Base-by-base conservation (phyloP, 2,888 invertebrate genomes). In the Colletes collaris region DNA sequence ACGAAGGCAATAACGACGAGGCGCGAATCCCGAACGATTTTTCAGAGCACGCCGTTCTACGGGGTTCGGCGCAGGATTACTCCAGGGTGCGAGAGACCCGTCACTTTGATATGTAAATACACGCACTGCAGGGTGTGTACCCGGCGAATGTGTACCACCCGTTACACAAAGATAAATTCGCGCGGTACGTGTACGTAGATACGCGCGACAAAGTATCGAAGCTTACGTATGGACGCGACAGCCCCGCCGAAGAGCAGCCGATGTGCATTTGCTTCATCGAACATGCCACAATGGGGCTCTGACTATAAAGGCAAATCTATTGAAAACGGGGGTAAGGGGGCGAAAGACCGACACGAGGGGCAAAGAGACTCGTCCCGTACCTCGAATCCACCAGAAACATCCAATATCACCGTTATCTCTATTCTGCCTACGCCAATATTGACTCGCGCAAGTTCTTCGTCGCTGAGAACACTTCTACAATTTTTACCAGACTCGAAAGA, bases 71-170 rank as follows among this genome's bases (percentile, higher is more conserved):
- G 52, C 55, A n/a, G 52, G 58, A 44, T 56, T 66, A 49, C 56
- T 55, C 10, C 50, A 19, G 64, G 74, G 72, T 69, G 76, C 74
- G 74, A 76, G 75, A 27, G 71, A 72, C 37, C 82, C 72, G 88
- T 91, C 91, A 92, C 92, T 92, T 92, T 92, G 92, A 92, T 92
- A 92, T 92, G 92, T 92, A 92, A 92, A 92, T 92, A 92, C 82
- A 90, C 90, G 88, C 90, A 83, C 89, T 86, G 88, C 89, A 86
- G 91, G 90, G 87, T 88, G 86, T 82, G 75, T 65, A 56, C 4
- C 66, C 63, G 16, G 58, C 76, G 71, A 77, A 74, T 73, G 78
- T 81, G 83, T 84, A 80, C 68, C 79, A 71, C 68, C 56, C 70
- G 56, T 49, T 65, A 56, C 76, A 76, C 81, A 75, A 73, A 56